Conservation (phyloP, 2,113 vertebrate species). For the Equus quagga region DNA sequence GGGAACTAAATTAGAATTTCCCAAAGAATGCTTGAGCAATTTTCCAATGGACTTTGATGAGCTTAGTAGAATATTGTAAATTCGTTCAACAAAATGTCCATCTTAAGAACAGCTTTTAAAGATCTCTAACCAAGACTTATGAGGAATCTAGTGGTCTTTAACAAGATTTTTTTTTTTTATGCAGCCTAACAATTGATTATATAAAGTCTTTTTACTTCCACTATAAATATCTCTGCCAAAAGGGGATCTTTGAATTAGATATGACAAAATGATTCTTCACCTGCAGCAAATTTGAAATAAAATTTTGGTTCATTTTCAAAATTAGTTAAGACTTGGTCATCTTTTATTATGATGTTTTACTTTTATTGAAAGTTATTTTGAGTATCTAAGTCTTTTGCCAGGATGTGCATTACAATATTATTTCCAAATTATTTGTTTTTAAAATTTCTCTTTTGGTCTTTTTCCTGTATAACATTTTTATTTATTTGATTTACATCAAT, state of each 20-base stretch:
- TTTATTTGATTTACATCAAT: background rate
- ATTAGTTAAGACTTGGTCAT: background rate
- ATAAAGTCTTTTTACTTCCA: background rate
- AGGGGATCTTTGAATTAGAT: background rate
- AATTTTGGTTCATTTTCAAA: background rate
- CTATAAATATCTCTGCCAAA: background rate
- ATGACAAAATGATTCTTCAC: background rate
- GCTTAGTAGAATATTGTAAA: background rate
- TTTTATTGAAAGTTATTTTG: background rate
- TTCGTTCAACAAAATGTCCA: background rate
- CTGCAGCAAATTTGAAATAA: background rate
- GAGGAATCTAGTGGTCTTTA: background rate
- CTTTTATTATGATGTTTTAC: background rate
- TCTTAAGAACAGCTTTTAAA: background rate
- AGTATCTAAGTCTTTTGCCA: background rate
- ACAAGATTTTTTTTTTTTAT: background rate
- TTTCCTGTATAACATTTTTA: background rate
- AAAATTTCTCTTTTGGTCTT: background rate
- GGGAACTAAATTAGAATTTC: background rate
- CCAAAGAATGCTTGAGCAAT: background rate
- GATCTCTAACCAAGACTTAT: background rate
- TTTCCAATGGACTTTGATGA: background rate
- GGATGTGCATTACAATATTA: background rate
- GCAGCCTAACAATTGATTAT: background rate
- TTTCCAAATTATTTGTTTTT: background rate